Evolutionary conservation across 2,888 invertebrate genomes (phyloP), one percentile per base, ranked within the genome.

Genomic region (Rutpela maculata): DNA sequence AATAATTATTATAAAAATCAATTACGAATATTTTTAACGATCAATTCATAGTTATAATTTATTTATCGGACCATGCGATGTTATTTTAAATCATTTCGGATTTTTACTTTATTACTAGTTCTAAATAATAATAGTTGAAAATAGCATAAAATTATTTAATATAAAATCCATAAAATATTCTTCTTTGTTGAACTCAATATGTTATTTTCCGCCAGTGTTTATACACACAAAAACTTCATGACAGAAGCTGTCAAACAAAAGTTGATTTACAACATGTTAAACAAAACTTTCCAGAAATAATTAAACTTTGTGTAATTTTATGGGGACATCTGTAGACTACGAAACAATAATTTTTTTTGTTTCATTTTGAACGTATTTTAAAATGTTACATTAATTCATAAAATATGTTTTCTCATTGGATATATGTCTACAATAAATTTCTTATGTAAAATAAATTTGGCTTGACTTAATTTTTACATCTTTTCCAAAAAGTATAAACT

Each of bases 171-270:
- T 18, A 57, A 18, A 57, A 18, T 57, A 57, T 19, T 10, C 57
- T 19, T 18, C 57, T 57, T 57, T 57, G 57, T 57, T 57, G 57
- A 57, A 19, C 57, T 57, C 57, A 1, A 57, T 57, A 19, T 57
- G 57, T 19, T 19, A 57, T 57, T 57, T 57, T 19, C 43, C 19
- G 15, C 1, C 19, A 17, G 5, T 57, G 57, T 57, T 57, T 57
- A 57, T 19, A 57, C 18, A 17, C 57, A 57, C 57, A 57, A 57
- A 57, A 57, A 57, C 18, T 19, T 57, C 57, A 57, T 57, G 57
- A 57, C 57, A 57, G 18, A 19, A 57, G 57, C 57, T 57, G 57
- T 57, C 57, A 57, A 57, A 57, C 57, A 57, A 57, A 57, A 57
- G 18, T n/a, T 17, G 57, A 57, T 18, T 57, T 57, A 57, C 18